phyloP scores from a whole-genome alignment of 2,113 vertebrate species.

The Sphyrna mokarran region DNA sequence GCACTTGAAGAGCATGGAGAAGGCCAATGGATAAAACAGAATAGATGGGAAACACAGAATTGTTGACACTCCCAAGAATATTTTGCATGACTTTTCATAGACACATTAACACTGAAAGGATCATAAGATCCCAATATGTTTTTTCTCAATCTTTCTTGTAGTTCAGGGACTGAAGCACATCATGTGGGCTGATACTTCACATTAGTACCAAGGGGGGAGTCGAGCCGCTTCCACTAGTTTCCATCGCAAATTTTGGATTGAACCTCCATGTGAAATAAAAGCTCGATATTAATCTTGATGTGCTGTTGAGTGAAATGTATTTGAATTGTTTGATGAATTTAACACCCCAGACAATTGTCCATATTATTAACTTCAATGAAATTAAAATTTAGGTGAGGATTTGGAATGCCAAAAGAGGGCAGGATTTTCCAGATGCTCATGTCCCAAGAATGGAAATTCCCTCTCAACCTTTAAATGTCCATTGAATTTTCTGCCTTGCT shows the following conservation, averaged over 20 bases:
- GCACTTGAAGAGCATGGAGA: not conserved
- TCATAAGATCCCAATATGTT: not conserved
- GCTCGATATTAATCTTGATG: not conserved
- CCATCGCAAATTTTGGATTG: not conserved
- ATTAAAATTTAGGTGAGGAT: not conserved
- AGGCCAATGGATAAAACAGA: not conserved
- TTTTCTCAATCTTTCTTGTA: not conserved
- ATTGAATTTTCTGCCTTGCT: too few species aligned
- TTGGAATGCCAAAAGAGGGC: too few species aligned
- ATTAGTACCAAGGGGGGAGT: not conserved
- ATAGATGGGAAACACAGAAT: not conserved
- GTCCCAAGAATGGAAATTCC: too few species aligned
- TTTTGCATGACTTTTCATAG: not conserved
- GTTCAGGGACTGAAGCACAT: not conserved
- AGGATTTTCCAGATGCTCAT: too few species aligned
- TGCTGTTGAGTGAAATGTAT: not conserved
- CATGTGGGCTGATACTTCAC: not conserved
- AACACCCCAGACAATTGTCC: not conserved
- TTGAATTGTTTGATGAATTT: not conserved
- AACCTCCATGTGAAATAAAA: not conserved
- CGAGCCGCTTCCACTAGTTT: not conserved
- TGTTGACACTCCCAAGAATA: not conserved
- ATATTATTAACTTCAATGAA: not conserved
- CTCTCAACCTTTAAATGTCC: too few species aligned
- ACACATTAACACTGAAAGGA: not conserved